phyloP scores from a whole-genome alignment of 2,888 invertebrate genomes.

The Iphiclides podalirius region DNA sequence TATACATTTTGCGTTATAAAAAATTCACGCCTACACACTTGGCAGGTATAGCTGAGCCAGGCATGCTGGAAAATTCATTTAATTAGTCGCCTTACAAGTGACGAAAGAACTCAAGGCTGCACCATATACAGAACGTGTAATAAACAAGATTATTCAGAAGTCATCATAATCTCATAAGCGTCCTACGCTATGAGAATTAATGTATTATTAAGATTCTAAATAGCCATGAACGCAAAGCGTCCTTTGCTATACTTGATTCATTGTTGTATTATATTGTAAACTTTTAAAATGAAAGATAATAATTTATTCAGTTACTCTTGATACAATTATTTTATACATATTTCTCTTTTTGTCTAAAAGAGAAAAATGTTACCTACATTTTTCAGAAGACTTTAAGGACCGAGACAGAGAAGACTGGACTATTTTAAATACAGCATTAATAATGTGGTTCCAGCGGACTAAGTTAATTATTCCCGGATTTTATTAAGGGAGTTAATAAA shows the following conservation, averaged over 20 bases:
- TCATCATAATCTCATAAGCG: constrained; percentile 66
- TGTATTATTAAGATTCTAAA: constrained; percentile 40
- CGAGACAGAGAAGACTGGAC: too few relatives aligned
- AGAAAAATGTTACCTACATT: too few relatives aligned
- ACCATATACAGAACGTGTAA: constrained; percentile 65
- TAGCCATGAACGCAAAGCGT: constrained; percentile 32
- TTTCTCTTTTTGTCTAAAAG: too few relatives aligned
- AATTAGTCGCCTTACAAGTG: constrained; percentile 70
- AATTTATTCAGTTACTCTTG: too few relatives aligned
- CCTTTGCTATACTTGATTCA: constrained; percentile 2
- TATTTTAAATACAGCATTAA: too few relatives aligned
- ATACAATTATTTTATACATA: too few relatives aligned
- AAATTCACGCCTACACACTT: constrained; percentile 59
- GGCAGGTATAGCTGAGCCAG: constrained; percentile 31
- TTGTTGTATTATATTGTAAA: not conserved
- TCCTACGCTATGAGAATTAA: constrained; percentile 61
- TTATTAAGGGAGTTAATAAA: too few relatives aligned
- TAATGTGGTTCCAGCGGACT: too few relatives aligned
- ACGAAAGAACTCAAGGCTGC: constrained; percentile 65
- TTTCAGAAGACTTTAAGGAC: too few relatives aligned
- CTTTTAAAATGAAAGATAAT: too few relatives aligned
- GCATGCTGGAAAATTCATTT: constrained; percentile 56
- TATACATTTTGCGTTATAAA: constrained; percentile 1
- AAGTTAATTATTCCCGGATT: too few relatives aligned
- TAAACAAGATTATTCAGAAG: constrained; percentile 69